A percentile compares a stretch with the other conserved stretches of the same genome.
Conservation (phyloP, 1,140 invertebrate species). For the Diabrotica undecimpunctata region DNA sequence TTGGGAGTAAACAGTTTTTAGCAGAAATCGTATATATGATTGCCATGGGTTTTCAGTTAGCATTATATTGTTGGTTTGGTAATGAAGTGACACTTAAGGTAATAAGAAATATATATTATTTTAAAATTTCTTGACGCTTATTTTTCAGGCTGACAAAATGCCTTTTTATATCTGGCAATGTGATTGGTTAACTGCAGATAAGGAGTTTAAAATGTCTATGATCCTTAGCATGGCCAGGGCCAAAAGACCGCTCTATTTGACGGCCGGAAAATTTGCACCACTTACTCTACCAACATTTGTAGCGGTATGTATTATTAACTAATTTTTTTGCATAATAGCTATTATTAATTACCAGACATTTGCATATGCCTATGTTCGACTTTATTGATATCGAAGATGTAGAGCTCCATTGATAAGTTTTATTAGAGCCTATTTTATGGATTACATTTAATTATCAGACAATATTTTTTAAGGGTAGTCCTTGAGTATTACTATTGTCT, state of each 20-base stretch:
- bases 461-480: too few relatives aligned
- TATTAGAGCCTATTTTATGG: too few relatives aligned
- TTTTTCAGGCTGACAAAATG: conserved; percentile 25
- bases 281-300: conserved; percentile 51
- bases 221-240: conserved; percentile 51
- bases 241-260: conserved; percentile 51
- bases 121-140: not conserved
- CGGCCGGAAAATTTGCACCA: conserved; percentile 51
- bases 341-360: too few relatives aligned
- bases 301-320: conserved; percentile 27
- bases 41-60: conserved; percentile 51
- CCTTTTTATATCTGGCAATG: conserved; percentile 30
- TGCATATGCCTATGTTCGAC: too few relatives aligned
- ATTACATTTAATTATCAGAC: too few relatives aligned
- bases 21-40: conserved; percentile 50
- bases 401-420: too few relatives aligned
- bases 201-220: conserved; percentile 44
- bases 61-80: conserved; percentile 58
- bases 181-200: conserved; percentile 29
- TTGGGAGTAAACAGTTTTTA: conserved; percentile 46
- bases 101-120: conserved; percentile 22
- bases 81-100: conserved; percentile 55
- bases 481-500: too few relatives aligned
- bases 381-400: too few relatives aligned
- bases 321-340: too few relatives aligned